Evolutionary conservation across 2,113 vertebrate species (phyloP).

Genomic region (Calidris pygmaea): DNA sequence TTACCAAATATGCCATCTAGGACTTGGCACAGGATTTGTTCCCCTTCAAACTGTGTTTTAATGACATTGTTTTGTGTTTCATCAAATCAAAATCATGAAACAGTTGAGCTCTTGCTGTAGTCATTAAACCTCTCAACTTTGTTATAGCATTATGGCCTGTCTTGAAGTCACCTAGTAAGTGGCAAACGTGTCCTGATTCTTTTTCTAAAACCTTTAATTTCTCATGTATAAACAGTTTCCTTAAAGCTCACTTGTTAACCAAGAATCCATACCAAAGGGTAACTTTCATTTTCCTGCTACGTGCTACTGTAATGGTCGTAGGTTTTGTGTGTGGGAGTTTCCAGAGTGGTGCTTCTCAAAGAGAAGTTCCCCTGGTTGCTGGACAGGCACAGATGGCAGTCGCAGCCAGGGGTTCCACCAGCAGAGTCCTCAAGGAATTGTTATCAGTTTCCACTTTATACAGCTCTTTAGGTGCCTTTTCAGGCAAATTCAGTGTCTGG

Average conservation of each 20-base stretch:
- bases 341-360: neutral
- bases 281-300: neutral
- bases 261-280: neutral
- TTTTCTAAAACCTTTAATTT: constrained; percentile 3
- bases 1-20: constrained; percentile 7
- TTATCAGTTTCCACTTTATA: fast-evolving
- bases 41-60: constrained; percentile 1
- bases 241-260: neutral
- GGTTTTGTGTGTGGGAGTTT: neutral
- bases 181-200: neutral
- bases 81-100: neutral
- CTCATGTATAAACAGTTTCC: neutral
- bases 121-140: neutral
- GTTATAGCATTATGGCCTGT: neutral
- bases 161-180: neutral
- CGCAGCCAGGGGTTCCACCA: neutral
- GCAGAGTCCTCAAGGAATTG: neutral
- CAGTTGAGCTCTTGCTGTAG: neutral
- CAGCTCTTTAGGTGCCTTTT: neutral
- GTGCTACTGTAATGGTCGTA: neutral
- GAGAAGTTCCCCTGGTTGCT: neutral
- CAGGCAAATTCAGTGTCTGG: neutral
- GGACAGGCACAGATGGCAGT: fast-evolving
- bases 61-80: neutral
- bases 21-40: neutral